Conservation (phyloP, 1,140 invertebrate genomes). For the Eurosta solidaginis region DNA sequence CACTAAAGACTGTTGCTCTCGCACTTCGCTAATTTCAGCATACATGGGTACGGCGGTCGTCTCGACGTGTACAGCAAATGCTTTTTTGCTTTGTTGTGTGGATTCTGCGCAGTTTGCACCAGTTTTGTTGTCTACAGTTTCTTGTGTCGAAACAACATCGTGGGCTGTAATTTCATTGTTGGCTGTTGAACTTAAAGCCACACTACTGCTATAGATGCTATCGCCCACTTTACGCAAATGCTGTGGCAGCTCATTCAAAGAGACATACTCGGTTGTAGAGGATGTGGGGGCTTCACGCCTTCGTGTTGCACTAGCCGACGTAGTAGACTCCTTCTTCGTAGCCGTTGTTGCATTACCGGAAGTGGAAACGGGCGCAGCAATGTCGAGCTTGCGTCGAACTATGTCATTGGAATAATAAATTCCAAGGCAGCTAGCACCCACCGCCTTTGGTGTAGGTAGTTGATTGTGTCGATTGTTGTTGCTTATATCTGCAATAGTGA, state of each 20-base stretch:
- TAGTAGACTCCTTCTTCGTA: conserved; percentile 33
- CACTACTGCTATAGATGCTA: not conserved
- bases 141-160: conserved; percentile 26
- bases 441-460: conserved; percentile 35
- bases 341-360: not conserved
- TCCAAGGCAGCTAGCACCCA: conserved; percentile 49
- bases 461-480: conserved; percentile 64
- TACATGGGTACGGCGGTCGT: conserved; percentile 49
- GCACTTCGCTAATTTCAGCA: conserved; percentile 55
- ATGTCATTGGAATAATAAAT: conserved; percentile 65
- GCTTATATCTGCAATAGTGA: conserved; percentile 80
- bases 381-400: conserved; percentile 64
- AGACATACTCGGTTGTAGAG: conserved; percentile 83
- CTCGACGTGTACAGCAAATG: conserved; percentile 19
- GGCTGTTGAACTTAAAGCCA: conserved; percentile 19
- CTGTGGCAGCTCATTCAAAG: conserved; percentile 76
- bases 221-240: conserved; percentile 59
- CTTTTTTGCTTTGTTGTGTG: conserved; percentile 27
- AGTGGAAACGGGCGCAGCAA: conserved; percentile 60
- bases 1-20: conserved; percentile 48
- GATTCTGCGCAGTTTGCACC: conserved; percentile 44
- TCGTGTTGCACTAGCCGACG: not conserved
- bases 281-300: no score
- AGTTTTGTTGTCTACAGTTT: conserved; percentile 28
- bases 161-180: conserved; percentile 1